phyloP scores from a whole-genome alignment of 2,888 invertebrate genomes.

The Sphaerophoria taeniata region DNA sequence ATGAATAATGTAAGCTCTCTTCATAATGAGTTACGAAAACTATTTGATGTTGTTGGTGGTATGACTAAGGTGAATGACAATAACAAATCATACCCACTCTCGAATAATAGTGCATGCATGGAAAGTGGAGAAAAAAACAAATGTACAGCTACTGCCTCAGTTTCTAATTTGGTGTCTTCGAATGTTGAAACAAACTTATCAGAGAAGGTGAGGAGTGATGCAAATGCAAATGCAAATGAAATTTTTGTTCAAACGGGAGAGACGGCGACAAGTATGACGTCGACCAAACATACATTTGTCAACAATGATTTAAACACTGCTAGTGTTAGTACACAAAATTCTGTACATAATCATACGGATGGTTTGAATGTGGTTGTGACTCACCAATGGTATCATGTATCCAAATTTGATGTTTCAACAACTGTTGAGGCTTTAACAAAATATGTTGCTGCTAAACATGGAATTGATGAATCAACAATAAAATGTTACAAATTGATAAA shows the following conservation, averaged over 20 bases:
- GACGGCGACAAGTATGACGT: too few relatives aligned
- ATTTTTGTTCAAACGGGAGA: too few relatives aligned
- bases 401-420: slow-evolving; percentile 12
- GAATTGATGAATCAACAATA: neutral
- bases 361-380: neutral
- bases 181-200: too few relatives aligned
- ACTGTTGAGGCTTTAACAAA: neutral
- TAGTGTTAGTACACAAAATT: neutral
- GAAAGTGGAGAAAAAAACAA: neutral
- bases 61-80: neutral
- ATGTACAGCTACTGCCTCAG: neutral
- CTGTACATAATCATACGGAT: neutral
- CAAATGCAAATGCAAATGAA: too few relatives aligned
- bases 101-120: neutral
- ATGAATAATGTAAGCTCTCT: neutral
- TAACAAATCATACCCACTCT: too few relatives aligned
- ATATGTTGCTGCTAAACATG: neutral
- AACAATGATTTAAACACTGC: neutral
- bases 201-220: too few relatives aligned
- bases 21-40: neutral
- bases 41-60: neutral
- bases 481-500: neutral
- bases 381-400: slow-evolving; percentile 6
- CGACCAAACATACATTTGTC: too few relatives aligned
- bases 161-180: too few relatives aligned